Percentiles rank a stretch among this genome's conserved stretches.
phyloP scores from a whole-genome alignment of 2,113 vertebrate species.

The Piliocolobus tephrosceles region DNA sequence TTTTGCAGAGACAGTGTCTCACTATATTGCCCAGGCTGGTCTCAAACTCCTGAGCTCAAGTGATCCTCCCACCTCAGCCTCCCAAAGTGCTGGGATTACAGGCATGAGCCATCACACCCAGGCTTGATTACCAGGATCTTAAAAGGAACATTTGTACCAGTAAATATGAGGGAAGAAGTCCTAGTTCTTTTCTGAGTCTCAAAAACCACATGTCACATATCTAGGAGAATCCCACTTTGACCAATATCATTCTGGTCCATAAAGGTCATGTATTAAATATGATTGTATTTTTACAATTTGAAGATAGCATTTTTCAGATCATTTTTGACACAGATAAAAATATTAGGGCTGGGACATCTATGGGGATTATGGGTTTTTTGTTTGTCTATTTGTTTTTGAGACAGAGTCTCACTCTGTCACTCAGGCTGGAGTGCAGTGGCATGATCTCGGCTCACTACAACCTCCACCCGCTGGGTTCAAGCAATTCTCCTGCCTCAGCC shows the following conservation, averaged over 20 bases:
- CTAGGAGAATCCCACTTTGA: neutral
- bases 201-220: neutral
- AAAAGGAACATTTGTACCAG: neutral
- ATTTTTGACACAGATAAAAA: neutral
- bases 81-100: too few relatives aligned
- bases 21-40: too few relatives aligned
- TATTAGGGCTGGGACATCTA: neutral
- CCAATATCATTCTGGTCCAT: neutral
- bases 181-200: neutral
- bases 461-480: too few relatives aligned
- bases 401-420: too few relatives aligned
- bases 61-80: too few relatives aligned
- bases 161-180: neutral
- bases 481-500: too few relatives aligned
- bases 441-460: too few relatives aligned
- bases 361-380: neutral
- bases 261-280: neutral
- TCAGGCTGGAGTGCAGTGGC: too few relatives aligned
- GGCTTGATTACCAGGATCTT: neutral
- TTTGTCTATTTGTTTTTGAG: too few relatives aligned
- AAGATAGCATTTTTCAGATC: constrained; percentile 10
- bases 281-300: neutral
- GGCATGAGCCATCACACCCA: too few relatives aligned
- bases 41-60: too few relatives aligned
- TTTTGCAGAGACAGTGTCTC: too few relatives aligned